Percentiles rank a stretch among this genome's conserved stretches.
These are phyloP conservation scores for Triplophysa yarkandensis DNA, from an alignment of 2,797 vertebrate species.

Conservation along the genomic window DNA sequence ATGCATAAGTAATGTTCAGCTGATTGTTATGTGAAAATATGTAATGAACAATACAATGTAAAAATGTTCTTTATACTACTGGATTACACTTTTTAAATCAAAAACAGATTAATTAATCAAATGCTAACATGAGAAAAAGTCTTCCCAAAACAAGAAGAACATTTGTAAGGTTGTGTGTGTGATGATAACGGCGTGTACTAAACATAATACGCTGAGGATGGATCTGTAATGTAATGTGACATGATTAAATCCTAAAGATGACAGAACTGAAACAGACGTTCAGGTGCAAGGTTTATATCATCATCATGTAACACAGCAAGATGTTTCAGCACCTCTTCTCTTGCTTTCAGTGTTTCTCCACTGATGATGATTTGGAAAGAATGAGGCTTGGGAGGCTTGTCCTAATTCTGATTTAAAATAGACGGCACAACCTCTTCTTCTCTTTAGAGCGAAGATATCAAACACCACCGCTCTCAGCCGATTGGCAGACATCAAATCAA, in stretches of 20 bases:
- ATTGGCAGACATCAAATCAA: background rate
- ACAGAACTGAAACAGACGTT: background rate
- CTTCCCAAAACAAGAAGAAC: background rate
- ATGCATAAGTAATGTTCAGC: no score
- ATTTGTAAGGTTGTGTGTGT: background rate
- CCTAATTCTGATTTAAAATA: conserved; percentile 57
- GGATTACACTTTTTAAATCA: no score
- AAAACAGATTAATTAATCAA: no score
- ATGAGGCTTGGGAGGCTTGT: conserved; percentile 53
- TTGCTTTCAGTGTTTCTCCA: conserved; percentile 5
- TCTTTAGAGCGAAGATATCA: conserved; percentile 22
- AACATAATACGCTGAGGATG: conserved; percentile 10
- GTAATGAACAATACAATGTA: no score
- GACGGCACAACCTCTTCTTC: conserved; percentile 44
- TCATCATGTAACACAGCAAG: background rate
- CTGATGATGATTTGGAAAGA: conserved; percentile 22
- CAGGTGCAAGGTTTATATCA: background rate
- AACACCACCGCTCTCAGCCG: background rate
- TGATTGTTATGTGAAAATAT: no score
- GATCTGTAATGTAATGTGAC: conserved; percentile 1
- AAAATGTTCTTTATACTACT: no score
- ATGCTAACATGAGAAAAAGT: no score
- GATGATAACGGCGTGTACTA: conserved; percentile 18
- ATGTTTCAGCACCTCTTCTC: background rate
- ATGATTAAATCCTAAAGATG: conserved; percentile 3